These are phyloP conservation scores for Schizopygopsis malacanthus DNA, from an alignment of 2,797 vertebrate species.

Conservation along the genomic window DNA sequence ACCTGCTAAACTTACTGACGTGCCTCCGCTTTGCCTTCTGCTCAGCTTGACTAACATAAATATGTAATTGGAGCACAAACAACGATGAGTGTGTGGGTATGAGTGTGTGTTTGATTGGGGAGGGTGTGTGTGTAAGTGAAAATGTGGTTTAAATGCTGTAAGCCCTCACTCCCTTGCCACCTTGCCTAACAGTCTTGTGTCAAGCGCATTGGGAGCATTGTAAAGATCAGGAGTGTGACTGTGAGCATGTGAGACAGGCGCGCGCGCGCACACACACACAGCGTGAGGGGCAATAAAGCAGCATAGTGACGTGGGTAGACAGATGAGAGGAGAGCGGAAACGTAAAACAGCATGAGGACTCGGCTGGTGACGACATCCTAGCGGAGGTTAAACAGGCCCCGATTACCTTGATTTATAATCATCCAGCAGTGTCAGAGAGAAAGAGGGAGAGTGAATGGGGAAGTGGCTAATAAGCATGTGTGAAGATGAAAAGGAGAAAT, in stretches of 20 bases:
- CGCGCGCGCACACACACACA: not conserved
- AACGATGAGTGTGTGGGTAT: constrained; percentile 37
- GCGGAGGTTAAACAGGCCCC: constrained; percentile 78
- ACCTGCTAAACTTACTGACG: constrained; percentile 47
- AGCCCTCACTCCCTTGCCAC: constrained; percentile 44
- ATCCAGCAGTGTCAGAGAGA: constrained; percentile 50
- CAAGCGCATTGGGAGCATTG: constrained; percentile 40
- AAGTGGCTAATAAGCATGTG: not conserved
- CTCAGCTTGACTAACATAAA: constrained; percentile 53
- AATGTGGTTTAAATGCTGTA: constrained; percentile 27
- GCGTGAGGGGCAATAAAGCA: constrained; percentile 52
- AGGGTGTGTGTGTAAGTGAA: constrained; percentile 5
- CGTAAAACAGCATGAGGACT: constrained; percentile 74
- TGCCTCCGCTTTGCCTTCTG: constrained; percentile 43
- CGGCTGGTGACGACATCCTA: constrained; percentile 79
- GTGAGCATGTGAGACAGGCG: constrained; percentile 9
- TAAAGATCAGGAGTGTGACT: constrained; percentile 55
- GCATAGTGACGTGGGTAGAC: constrained; percentile 40
- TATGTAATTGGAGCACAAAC: constrained; percentile 55
- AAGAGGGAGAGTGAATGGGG: constrained; percentile 30
- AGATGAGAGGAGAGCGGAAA: constrained; percentile 52
- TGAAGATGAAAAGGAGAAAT: not conserved
- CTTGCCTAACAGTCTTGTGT: constrained; percentile 57
- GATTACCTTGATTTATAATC: constrained; percentile 83
- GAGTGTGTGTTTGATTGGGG: constrained; percentile 30